Percentiles rank a stretch among this genome's conserved stretches.
These are phyloP conservation scores for Delphinus delphis DNA, from an alignment of 2,113 vertebrate genomes.

Conservation along the genomic window DNA sequence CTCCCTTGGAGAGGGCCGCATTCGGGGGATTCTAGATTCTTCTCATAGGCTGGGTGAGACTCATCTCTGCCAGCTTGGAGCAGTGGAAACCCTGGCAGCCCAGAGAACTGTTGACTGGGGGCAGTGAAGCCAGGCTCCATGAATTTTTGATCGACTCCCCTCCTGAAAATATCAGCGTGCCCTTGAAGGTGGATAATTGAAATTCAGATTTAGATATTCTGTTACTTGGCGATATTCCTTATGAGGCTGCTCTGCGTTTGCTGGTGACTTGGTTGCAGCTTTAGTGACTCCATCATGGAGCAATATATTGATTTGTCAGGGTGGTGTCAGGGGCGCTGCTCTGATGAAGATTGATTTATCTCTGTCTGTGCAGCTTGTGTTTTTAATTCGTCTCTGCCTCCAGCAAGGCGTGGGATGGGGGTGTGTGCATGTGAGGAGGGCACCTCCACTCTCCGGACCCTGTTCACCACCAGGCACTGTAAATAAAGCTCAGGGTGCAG, in stretches of 20 bases:
- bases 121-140: neutral
- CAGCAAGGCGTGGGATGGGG: slow-evolving; percentile 39
- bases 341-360: slow-evolving; percentile 59
- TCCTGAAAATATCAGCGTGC: neutral
- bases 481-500: slow-evolving; percentile 57
- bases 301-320: slow-evolving; percentile 68
- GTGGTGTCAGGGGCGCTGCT: slow-evolving; percentile 47
- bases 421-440: neutral
- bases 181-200: slow-evolving; percentile 70
- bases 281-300: slow-evolving; percentile 42
- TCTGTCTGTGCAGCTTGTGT: slow-evolving; percentile 68
- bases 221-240: slow-evolving; percentile 61
- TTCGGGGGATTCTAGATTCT: neutral
- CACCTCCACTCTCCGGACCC: neutral
- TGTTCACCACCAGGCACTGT: neutral
- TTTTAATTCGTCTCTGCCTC: slow-evolving; percentile 71
- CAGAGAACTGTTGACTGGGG: neutral
- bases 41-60: neutral
- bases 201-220: slow-evolving; percentile 71
- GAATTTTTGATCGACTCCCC: slow-evolving; percentile 63
- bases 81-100: neutral
- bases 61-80: neutral
- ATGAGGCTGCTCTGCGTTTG: slow-evolving; percentile 49
- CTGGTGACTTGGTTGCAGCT: slow-evolving; percentile 1
- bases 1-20: neutral